Conservation (phyloP, 2,888 invertebrate genomes). For the Trichacis sp. region DNA sequence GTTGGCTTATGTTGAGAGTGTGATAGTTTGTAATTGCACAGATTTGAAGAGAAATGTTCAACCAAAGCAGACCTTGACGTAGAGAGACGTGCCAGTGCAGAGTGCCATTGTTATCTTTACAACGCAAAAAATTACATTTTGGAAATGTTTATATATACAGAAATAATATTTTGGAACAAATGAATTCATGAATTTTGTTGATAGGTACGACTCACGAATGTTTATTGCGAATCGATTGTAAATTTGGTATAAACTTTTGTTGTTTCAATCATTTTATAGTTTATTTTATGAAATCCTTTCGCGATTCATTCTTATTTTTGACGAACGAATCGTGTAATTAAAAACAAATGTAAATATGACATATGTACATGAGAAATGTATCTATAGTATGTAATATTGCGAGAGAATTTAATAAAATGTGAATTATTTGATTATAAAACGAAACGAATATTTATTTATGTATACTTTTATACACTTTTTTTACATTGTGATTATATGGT, state of each 20-base stretch:
- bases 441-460: no score
- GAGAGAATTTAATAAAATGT: constrained; percentile 18
- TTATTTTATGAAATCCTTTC: constrained; percentile 61
- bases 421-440: background rate
- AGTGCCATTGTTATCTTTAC: constrained; percentile 60
- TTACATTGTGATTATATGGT: no score
- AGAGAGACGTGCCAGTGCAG: constrained; percentile 57
- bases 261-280: constrained; percentile 65
- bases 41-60: constrained; percentile 21
- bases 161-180: no score
- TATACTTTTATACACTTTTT: no score
- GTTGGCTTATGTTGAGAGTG: background rate
- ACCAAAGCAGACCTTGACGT: constrained; percentile 40
- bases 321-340: no score
- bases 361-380: constrained; percentile 47
- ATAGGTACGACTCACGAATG: no score
- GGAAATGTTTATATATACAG: no score
- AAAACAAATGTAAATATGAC: constrained; percentile 54
- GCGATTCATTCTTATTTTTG: constrained; percentile 55
- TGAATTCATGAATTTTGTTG: no score
- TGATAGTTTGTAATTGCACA: background rate
- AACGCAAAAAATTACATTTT: no score
- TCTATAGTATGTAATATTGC: constrained; percentile 48
- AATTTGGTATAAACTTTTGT: constrained; percentile 45
- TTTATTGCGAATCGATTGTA: constrained; percentile 15